Conservation (phyloP, 2,113 vertebrate genomes). For the Catagonus wagneri region DNA sequence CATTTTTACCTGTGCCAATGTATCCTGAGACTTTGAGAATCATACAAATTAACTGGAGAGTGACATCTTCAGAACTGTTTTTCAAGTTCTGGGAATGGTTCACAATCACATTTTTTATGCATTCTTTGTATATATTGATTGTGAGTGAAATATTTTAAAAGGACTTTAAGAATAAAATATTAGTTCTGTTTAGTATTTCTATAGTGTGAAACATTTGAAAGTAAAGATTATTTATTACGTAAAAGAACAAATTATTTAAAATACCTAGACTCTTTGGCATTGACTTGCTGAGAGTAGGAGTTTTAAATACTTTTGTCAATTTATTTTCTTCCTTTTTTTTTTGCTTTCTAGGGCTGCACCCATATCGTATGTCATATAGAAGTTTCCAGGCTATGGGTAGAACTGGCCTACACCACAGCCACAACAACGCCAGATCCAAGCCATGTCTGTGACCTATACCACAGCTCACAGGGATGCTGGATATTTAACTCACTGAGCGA, state of each 20-base stretch:
- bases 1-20: not conserved
- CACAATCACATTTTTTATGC: not conserved
- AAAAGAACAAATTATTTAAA: conserved; percentile 59
- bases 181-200: not conserved
- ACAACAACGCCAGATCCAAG: too few species aligned
- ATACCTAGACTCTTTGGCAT: conserved; percentile 5
- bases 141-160: not conserved
- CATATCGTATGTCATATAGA: too few species aligned
- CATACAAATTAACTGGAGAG: not conserved
- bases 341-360: too few species aligned
- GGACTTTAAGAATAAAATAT: not conserved
- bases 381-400: too few species aligned
- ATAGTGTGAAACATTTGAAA: not conserved
- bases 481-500: too few species aligned
- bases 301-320: conserved; percentile 24
- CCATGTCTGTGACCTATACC: too few species aligned
- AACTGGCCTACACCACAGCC: too few species aligned
- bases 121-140: not conserved
- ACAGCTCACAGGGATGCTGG: too few species aligned
- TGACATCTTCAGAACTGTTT: not conserved
- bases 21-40: not conserved
- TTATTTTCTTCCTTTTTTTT: too few species aligned
- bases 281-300: not conserved
- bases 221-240: not conserved
- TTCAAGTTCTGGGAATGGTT: not conserved